Evolutionary conservation across 2,113 vertebrate species (phyloP), one percentile per base, ranked within the genome.

Genomic region (Dunckerocampus dactyliophorus): DNA sequence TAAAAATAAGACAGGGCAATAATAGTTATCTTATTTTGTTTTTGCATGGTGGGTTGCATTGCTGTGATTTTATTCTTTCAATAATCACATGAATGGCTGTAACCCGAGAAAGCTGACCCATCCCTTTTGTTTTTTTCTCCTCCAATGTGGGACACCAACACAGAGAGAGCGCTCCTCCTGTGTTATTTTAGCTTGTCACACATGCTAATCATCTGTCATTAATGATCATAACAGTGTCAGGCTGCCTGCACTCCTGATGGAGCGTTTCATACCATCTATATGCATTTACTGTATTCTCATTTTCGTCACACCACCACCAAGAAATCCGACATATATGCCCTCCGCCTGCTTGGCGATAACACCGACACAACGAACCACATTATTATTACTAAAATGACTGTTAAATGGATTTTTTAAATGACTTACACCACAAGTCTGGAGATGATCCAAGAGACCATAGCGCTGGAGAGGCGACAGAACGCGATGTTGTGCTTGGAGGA

Each of bases 361-460:
- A 19, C 21, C 39, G 13, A 16, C 5, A 19, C 24, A 60, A 46
- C 12, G 17, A 59, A 45, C 37, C 58, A 17, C 20, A 20, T 60
- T n/a, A 47, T 13, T 17, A n/a, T 60, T 16, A 47, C 24, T 21
- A 16, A 17, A 15, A 13, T 5, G 12, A 3, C 17, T n/a, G 43
- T 11, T 9, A 47, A 60, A 15, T 60, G 9, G 8, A n/a, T 8
- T 22, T 21, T 42, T 4, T 11, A 34, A 54, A 62, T 5, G 45
- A 98, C 96, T 98, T 92, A 98, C 96, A 98, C 95, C 86, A 98
- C 96, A 76, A 98, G 92, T 87, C 94, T 93, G 89, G 95, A 98
- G 91, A 98, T 97, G 89, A 98, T 95, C 95, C 96, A 98, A 82
- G 96, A 98, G 85, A 98, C 96, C 96, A 98, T 98, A 91, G 93